Evolutionary conservation across 2,888 invertebrate species (phyloP), one percentile per base, ranked within the genome.

Genomic region (Nephrotoma guestfalica): DNA sequence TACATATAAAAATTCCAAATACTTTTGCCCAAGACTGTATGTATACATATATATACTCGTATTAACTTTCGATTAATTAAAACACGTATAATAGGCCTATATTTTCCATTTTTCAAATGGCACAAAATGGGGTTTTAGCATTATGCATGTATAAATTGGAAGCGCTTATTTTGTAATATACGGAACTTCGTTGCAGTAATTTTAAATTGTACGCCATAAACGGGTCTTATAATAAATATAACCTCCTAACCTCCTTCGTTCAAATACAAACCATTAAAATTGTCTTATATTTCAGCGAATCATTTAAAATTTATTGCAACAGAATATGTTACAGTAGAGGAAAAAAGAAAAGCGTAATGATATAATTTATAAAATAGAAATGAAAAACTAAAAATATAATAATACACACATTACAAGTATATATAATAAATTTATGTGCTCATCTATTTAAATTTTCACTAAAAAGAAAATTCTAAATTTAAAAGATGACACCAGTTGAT

Each of bases 401-500:
- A 71, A 71, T 71, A 71, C 71, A 71, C 71, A 71, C 30, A 71
- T 71, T 71, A 71, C 71, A 71, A 71, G 71, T 71, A 30, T 71
- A 71, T 30, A 71, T 71, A 30, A 30, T 71, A 71, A 71, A 71
- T 71, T 71, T 71, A 71, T 71, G 71, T 71, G 71, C 71, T 71
- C 71, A 71, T 71, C 71, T 71, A 71, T 71, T 71, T 71, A 71
- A 71, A 71, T 71, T 71, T 71, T 71, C 30, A 71, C 71, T 71
- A 30, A 71, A 71, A 71, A 30, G 71, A 71, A 71, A 71, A 71
- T 71, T 71, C 85, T 41, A 85, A 85, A 85, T 43, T 85, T 85
- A 85, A 85, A 43, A 85, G 85, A 85, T 85, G 85, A 85, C 85
- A 85, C 85, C 43, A 85, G 85, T 85, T 85, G 85, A 85, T 85